These are phyloP conservation scores for Hemibagrus wyckioides DNA, from an alignment of 2,113 vertebrate genomes.

Conservation along the genomic window DNA sequence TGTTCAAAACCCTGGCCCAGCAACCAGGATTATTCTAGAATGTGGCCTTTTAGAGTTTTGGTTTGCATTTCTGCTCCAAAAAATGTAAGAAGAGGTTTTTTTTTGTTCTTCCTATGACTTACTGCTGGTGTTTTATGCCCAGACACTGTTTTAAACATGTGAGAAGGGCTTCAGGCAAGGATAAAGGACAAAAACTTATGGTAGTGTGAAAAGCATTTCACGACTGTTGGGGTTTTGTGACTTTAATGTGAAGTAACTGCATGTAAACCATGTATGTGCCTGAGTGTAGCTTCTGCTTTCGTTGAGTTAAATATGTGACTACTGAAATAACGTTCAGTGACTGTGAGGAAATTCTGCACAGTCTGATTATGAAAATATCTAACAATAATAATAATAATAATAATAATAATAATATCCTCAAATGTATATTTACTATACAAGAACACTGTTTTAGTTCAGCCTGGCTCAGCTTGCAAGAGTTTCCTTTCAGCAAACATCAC, in stretches of 20 bases:
- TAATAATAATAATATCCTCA: background rate
- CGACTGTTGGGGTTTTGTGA: background rate
- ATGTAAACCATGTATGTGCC: constrained; percentile 20
- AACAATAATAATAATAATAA: background rate
- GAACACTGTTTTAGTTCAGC: constrained; percentile 40
- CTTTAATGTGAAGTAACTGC: background rate
- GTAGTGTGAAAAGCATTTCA: background rate
- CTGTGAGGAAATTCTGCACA: background rate
- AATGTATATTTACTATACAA: background rate
- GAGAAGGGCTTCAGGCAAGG: background rate
- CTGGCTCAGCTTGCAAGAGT: constrained; percentile 53
- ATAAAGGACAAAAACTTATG: background rate
- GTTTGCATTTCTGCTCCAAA: background rate
- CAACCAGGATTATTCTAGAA: background rate
- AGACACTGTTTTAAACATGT: background rate
- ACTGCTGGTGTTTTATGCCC: constrained; percentile 34
- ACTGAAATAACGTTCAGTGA: background rate
- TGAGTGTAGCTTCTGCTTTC: constrained; percentile 26
- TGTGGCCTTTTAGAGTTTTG: constrained; percentile 1
- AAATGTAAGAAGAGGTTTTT: constrained; percentile 4
- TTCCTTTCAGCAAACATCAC: constrained; percentile 7
- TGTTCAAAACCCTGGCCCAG: constrained; percentile 18
- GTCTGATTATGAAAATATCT: background rate
- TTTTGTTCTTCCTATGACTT: background rate
- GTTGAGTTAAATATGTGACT: background rate